These are phyloP conservation scores for Aegithalos caudatus DNA, from an alignment of 2,113 vertebrate genomes.

Conservation along the genomic window DNA sequence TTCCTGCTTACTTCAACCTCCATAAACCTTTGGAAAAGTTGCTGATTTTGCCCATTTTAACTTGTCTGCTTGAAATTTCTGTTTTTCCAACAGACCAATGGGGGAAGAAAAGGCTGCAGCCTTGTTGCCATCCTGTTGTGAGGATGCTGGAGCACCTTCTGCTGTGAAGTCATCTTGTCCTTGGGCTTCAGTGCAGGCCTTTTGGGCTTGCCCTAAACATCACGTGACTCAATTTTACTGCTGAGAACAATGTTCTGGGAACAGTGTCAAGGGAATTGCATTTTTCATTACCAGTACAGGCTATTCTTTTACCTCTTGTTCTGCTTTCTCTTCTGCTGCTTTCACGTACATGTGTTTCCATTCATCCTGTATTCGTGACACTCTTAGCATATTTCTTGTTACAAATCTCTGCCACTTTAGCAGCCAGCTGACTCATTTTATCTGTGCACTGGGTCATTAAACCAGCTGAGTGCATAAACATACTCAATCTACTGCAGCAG, in stretches of 20 bases:
- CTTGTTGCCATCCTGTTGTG: neutral
- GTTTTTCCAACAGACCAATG: neutral
- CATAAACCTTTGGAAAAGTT: neutral
- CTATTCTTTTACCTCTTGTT: neutral
- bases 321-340: neutral
- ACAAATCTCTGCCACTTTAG: neutral
- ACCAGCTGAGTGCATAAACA: neutral
- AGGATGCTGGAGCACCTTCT: neutral
- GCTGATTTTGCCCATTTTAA: neutral
- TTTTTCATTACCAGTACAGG: neutral
- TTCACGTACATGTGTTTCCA: neutral
- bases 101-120: neutral
- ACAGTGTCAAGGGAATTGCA: neutral
- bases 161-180: neutral
- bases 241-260: neutral
- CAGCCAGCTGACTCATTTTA: neutral
- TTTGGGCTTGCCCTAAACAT: neutral
- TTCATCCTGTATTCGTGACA: neutral
- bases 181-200: neutral
- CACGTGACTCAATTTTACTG: neutral
- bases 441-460: neutral
- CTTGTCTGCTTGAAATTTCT: neutral
- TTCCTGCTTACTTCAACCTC: neutral
- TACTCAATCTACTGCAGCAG: neutral
- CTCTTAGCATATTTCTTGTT: neutral